Percentiles rank a stretch among this genome's conserved stretches.
phyloP scores from a whole-genome alignment of 2,888 invertebrate species.

The Drepana falcataria region DNA sequence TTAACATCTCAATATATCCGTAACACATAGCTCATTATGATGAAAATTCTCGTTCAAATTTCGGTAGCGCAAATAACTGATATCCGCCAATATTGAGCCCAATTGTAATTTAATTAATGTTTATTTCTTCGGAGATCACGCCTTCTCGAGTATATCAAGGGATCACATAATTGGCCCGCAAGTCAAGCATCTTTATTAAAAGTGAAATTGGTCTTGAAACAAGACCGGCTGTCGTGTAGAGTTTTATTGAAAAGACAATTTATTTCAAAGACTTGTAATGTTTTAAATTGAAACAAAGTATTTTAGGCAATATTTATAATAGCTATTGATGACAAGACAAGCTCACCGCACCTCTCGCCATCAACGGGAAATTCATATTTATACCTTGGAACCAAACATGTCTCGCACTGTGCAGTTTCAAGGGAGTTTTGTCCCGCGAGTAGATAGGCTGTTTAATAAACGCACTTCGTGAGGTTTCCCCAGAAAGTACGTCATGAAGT shows the following conservation, averaged over 20 bases:
- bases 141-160: constrained; percentile 2
- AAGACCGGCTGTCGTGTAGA: not conserved
- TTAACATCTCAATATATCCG: not conserved
- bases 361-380: no score
- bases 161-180: not conserved
- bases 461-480: no score
- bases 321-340: no score
- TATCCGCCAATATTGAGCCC: constrained; percentile 2
- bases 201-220: not conserved
- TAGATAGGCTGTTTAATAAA: no score
- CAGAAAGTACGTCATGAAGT: no score
- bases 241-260: not conserved
- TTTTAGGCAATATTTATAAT: no score
- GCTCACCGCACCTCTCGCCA: no score
- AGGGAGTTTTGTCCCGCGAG: no score
- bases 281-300: no score
- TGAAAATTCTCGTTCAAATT: not conserved
- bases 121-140: constrained; percentile 2
- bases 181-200: not conserved
- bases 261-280: not conserved
- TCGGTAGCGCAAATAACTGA: constrained; percentile 4
- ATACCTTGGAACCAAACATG: no score
- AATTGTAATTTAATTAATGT: constrained; percentile 12
- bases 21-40: not conserved
- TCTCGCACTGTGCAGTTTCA: no score